Base-by-base conservation (phyloP, 2,888 invertebrate species). In the Cloeon dipterum region DNA sequence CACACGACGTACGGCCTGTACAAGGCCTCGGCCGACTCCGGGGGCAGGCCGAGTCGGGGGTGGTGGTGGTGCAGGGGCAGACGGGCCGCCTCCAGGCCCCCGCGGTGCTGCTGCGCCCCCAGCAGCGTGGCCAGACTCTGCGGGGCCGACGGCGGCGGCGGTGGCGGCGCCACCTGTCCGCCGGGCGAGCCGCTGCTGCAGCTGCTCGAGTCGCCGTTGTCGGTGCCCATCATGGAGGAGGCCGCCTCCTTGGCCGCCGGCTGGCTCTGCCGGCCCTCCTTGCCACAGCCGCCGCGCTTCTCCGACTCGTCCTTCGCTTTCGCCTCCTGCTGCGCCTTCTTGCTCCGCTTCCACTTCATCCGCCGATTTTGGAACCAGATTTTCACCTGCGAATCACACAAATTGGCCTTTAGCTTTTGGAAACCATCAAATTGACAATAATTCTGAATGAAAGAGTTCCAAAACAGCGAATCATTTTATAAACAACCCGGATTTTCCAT, bases 321-420 rank as follows among this genome's bases (percentile, higher is more conserved):
- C 11, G 82, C 74, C 57, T 86, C 86, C 46, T 83, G 82, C 53
- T 86, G 86, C 0, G 88, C 86, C 51, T 93, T 93, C 66, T 93
- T 93, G 44, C 89, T 91, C 10, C 96, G 65, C 56, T 96, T 96
- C 91, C 93, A 93, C 55, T 94, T 94, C 94, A 94, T 94, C 48
- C 94, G 71, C 35, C 94, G 69, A 57, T 94, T 94, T 68, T 96
- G 94, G 59, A 96, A 96, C 94, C 91, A 93, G 49, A 93, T 91
- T 67, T 91, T 91, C 43, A 91, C 91, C 83, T 91, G 68, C 20
- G 46, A 45, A n/a, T n/a, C n/a, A n/a, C n/a, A 25, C 34, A 23
- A 20, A 39, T 33, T 19, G 21, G 3, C 17, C 2, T 21, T 21
- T 14, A 11, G 5, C 17, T 33, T 33, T 33, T n/a, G n/a, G n/a